Conservation (phyloP, 2,888 invertebrate genomes). For the Asteroscopus sphinx region DNA sequence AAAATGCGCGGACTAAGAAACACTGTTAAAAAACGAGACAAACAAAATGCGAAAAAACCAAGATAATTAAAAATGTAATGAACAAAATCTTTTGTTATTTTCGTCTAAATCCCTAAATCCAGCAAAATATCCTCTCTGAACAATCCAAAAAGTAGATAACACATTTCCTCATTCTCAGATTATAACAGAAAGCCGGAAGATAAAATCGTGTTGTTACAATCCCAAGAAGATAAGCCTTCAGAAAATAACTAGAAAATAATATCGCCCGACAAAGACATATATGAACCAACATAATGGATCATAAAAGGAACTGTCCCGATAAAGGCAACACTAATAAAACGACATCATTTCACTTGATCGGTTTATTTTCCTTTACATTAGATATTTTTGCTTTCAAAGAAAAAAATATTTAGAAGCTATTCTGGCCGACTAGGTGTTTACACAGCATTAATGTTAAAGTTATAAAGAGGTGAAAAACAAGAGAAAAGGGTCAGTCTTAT, state of each 20-base stretch:
- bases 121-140: constrained; percentile 3
- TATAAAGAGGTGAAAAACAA: constrained; percentile 87
- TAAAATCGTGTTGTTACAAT: constrained; percentile 33
- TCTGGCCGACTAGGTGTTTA: constrained; percentile 79
- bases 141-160: constrained; percentile 18
- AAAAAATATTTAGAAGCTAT: constrained; percentile 82
- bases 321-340: constrained; percentile 61
- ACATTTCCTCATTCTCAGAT: constrained; percentile 34
- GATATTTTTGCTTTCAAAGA: constrained; percentile 82
- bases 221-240: constrained; percentile 20
- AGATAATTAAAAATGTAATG: constrained; percentile 7
- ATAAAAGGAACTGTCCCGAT: constrained; percentile 54
- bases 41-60: not conserved
- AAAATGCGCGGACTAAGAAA: too few species aligned
- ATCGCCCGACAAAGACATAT: constrained; percentile 45
- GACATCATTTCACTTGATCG: constrained; percentile 72
- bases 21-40: not conserved
- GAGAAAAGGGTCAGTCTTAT: constrained; percentile 90
- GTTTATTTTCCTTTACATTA: constrained; percentile 85
- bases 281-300: constrained; percentile 51
- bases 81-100: constrained; percentile 6
- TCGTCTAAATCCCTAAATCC: constrained; percentile 3
- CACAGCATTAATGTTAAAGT: constrained; percentile 76
- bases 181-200: constrained; percentile 23
- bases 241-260: constrained; percentile 53